A percentile compares a stretch with the other conserved stretches of the same genome.
phyloP scores from a whole-genome alignment of 2,113 vertebrate genomes.

The Lophotis ruficrista region DNA sequence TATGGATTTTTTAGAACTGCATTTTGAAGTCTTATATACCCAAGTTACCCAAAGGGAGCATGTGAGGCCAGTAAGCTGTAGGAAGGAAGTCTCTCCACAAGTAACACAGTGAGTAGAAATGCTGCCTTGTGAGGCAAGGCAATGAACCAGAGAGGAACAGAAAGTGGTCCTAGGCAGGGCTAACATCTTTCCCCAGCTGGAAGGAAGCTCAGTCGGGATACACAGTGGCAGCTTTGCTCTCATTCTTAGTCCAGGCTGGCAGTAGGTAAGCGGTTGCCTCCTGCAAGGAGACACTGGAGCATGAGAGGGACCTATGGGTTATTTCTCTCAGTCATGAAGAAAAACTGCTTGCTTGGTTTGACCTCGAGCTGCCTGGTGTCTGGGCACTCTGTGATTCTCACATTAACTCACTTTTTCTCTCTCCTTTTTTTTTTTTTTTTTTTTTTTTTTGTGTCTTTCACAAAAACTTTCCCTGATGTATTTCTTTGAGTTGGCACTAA shows the following conservation, averaged over 20 bases:
- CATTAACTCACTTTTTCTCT: neutral
- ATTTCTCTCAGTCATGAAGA: neutral
- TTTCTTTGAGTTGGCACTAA: neutral
- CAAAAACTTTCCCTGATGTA: neutral
- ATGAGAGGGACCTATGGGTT: neutral
- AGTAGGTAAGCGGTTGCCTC: neutral
- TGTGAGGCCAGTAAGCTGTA: neutral
- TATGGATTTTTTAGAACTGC: conserved; percentile 32
- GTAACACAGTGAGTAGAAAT: neutral
- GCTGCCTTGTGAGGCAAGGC: neutral
- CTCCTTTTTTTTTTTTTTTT: neutral
- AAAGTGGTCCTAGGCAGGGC: neutral
- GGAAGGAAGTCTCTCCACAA: neutral
- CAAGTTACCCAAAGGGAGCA: neutral
- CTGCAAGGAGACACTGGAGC: neutral
- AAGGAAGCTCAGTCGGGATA: neutral
- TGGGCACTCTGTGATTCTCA: neutral
- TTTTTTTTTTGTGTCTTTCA: neutral
- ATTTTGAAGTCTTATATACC: neutral
- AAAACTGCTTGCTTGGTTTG: neutral
- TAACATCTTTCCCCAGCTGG: neutral
- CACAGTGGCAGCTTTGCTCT: neutral
- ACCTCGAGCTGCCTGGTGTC: neutral
- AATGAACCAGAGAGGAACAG: neutral
- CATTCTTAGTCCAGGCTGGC: neutral